These are phyloP conservation scores for Gymnosoma rotundatum DNA, from an alignment of 2,888 invertebrate genomes.

Conservation along the genomic window DNA sequence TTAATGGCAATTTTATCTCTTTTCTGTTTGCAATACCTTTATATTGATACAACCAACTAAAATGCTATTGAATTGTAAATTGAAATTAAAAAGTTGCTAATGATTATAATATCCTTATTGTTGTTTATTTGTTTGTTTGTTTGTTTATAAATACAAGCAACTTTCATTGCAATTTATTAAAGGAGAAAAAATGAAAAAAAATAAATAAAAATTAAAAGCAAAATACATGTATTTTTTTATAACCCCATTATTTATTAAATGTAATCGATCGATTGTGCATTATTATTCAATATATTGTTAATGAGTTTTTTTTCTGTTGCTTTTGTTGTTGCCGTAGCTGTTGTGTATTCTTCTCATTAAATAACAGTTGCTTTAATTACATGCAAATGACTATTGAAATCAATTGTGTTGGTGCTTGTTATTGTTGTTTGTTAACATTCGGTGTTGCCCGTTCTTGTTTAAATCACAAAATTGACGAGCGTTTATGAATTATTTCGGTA, in stretches of 20 bases:
- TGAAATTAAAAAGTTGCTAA: constrained; percentile 38
- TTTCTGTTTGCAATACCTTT: constrained; percentile 18
- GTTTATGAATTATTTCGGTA: constrained; percentile 42
- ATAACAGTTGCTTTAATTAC: constrained; percentile 52
- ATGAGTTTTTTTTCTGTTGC: constrained; percentile 43
- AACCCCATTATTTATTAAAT: constrained; percentile 52
- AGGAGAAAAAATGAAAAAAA: neutral
- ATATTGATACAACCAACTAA: constrained; percentile 25
- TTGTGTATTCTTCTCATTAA: constrained; percentile 38
- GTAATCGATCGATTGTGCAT: constrained; percentile 63
- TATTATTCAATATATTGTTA: constrained; percentile 64
- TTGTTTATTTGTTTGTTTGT: neutral
- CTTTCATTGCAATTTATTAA: constrained; percentile 41
- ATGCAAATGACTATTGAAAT: constrained; percentile 20
- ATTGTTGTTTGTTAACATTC: constrained; percentile 1
- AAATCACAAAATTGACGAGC: neutral
- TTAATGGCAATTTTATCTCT: constrained; percentile 52
- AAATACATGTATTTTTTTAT: constrained; percentile 8
- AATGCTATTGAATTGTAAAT: constrained; percentile 45
- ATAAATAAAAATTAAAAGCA: neutral
- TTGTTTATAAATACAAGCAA: neutral
- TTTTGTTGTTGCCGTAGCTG: constrained; percentile 22
- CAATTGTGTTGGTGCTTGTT: constrained; percentile 11
- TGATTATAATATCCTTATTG: constrained; percentile 37
- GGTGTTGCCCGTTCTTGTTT: neutral